phyloP scores from a whole-genome alignment of 2,113 vertebrate species.

The Austrofundulus limnaeus region DNA sequence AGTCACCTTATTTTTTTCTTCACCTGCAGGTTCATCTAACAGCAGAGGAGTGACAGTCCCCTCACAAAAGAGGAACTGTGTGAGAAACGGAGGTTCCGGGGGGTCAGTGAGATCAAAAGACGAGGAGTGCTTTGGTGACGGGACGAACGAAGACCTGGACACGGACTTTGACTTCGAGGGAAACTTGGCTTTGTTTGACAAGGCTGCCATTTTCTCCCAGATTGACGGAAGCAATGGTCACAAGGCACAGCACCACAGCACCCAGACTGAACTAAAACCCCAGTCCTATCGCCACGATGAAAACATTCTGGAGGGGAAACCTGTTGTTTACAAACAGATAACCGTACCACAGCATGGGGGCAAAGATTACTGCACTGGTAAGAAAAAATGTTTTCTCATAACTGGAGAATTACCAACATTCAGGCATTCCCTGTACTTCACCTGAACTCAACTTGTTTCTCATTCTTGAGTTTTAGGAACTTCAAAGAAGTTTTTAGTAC shows the following conservation, averaged over 20 bases:
- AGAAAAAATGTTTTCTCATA: neutral
- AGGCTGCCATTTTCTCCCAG: slow-evolving; percentile 91
- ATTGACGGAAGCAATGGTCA: slow-evolving; percentile 85
- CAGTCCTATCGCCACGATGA: slow-evolving; percentile 88
- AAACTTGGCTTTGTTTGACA: slow-evolving; percentile 93
- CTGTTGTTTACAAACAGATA: slow-evolving; percentile 87
- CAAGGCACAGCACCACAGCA: slow-evolving; percentile 79
- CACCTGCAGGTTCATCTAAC: slow-evolving; percentile 83
- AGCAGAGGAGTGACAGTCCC: slow-evolving; percentile 84
- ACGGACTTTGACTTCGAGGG: slow-evolving; percentile 95
- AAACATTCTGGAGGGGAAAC: slow-evolving; percentile 88
- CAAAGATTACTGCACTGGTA: slow-evolving; percentile 92
- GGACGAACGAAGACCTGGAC: slow-evolving; percentile 86
- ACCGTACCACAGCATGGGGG: slow-evolving; percentile 82
- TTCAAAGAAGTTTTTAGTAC: neutral
- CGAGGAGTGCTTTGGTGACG: slow-evolving; percentile 90
- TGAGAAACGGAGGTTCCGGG: slow-evolving; percentile 79
- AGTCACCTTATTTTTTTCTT: slow-evolving; percentile 12
- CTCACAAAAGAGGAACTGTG: slow-evolving; percentile 85
- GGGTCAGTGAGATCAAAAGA: slow-evolving; percentile 85
- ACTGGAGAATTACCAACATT: neutral
- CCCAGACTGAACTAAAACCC: slow-evolving; percentile 79
- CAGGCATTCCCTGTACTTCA: neutral
- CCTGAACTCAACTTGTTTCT: neutral
- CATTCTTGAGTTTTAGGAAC: neutral